phyloP scores from a whole-genome alignment of 2,113 vertebrate genomes.

The Cyprinodon variegatus region DNA sequence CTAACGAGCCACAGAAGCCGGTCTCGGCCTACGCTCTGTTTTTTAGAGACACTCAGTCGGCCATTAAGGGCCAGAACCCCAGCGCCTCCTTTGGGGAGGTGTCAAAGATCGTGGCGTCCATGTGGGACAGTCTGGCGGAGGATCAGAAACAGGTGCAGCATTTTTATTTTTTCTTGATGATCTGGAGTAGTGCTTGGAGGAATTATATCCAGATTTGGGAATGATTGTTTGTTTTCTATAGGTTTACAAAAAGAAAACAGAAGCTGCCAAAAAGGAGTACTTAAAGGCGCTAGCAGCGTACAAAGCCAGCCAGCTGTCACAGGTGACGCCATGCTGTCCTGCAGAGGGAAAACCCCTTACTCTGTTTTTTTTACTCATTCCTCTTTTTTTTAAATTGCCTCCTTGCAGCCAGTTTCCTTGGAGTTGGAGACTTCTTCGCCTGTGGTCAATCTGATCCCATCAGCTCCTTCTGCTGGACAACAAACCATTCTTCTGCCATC shows the following conservation, averaged over 20 bases:
- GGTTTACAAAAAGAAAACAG: slow-evolving; percentile 91
- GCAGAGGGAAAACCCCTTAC: neutral
- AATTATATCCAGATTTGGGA: accelerated
- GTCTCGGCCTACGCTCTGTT: slow-evolving; percentile 92
- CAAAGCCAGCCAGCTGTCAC: slow-evolving; percentile 85
- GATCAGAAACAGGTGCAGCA: slow-evolving; percentile 89
- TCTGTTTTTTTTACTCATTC: neutral
- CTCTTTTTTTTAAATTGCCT: neutral
- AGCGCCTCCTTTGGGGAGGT: slow-evolving; percentile 93
- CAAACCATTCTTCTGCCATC: slow-evolving; percentile 35
- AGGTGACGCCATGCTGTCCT: slow-evolving; percentile 71
- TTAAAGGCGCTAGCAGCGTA: slow-evolving; percentile 89
- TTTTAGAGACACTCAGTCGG: slow-evolving; percentile 92
- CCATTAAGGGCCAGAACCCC: slow-evolving; percentile 94
- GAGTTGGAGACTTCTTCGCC: slow-evolving; percentile 71
- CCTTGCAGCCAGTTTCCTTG: slow-evolving; percentile 59
- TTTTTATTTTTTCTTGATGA: neutral
- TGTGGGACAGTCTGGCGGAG: slow-evolving; percentile 95
- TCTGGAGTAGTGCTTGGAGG: neutral
- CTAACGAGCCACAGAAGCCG: slow-evolving; percentile 91
- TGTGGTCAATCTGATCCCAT: neutral
- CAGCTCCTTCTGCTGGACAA: slow-evolving; percentile 15
- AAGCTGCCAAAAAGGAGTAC: slow-evolving; percentile 89
- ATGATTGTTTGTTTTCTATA: slow-evolving; percentile 14
- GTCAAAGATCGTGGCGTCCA: slow-evolving; percentile 93